A percentile compares a stretch with the other conserved stretches of the same genome.
Evolutionary conservation across 2,113 vertebrate genomes (phyloP).

Genomic region (Bostrychus sinensis): DNA sequence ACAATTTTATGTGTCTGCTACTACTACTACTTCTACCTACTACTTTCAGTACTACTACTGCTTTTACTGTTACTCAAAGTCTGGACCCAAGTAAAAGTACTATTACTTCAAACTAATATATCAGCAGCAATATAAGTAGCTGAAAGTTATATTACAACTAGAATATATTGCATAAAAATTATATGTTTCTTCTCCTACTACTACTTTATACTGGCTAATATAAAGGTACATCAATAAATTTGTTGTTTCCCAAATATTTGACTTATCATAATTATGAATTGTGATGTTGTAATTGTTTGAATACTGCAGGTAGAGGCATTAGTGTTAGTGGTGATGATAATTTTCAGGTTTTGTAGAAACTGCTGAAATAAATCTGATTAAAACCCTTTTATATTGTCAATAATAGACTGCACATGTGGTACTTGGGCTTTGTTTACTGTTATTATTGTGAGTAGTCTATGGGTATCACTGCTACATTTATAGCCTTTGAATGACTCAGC

Average conservation of each 20-base stretch:
- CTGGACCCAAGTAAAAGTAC: too few relatives aligned
- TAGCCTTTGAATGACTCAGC: neutral
- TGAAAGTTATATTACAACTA: too few relatives aligned
- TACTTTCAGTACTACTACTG: too few relatives aligned
- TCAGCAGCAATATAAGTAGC: too few relatives aligned
- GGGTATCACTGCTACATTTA: neutral
- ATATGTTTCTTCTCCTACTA: neutral
- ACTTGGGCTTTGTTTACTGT: too few relatives aligned
- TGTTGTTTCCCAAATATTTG: neutral
- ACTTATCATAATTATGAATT: neutral
- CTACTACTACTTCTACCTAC: neutral
- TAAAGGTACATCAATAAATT: neutral
- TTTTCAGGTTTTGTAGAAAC: neutral
- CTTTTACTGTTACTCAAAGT: too few relatives aligned
- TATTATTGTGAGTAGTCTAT: neutral
- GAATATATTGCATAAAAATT: neutral
- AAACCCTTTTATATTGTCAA: neutral
- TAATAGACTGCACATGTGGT: neutral
- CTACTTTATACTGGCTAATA: too few relatives aligned
- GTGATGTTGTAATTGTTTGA: neutral
- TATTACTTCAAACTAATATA: too few relatives aligned
- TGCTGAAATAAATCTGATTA: neutral
- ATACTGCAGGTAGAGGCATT: neutral
- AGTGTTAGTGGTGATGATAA: neutral
- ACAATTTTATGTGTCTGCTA: neutral